These are phyloP conservation scores for Macrophya annulata DNA, from an alignment of 2,888 invertebrate genomes.

Conservation along the genomic window DNA sequence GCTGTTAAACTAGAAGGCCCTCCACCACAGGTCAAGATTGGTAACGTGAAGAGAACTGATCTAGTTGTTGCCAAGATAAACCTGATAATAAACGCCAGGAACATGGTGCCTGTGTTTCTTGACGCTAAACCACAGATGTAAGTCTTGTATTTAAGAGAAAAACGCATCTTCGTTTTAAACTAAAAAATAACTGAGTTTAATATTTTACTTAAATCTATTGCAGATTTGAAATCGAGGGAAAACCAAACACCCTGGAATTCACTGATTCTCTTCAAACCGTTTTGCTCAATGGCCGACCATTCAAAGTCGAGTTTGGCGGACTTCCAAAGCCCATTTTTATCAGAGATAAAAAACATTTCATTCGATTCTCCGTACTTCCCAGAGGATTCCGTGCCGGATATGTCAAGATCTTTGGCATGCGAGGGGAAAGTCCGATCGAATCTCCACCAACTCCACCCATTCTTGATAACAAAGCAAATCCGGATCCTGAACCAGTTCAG, in stretches of 20 bases:
- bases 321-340: constrained; percentile 90
- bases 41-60: constrained; percentile 88
- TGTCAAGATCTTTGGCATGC: constrained; percentile 88
- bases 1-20: constrained; percentile 93
- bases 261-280: constrained; percentile 89
- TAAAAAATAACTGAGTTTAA: neutral
- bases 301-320: constrained; percentile 91
- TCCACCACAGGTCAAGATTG: constrained; percentile 96
- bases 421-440: constrained; percentile 80
- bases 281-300: constrained; percentile 89
- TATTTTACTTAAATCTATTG: constrained; percentile 49
- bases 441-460: constrained; percentile 68
- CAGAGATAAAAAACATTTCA: constrained; percentile 89
- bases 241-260: constrained; percentile 89
- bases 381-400: constrained; percentile 87
- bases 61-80: constrained; percentile 92
- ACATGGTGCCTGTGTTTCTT: constrained; percentile 90
- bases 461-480: constrained; percentile 63
- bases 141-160: constrained; percentile 60
- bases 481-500: constrained; percentile 61
- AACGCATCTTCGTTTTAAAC: neutral
- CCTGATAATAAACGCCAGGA: constrained; percentile 90
- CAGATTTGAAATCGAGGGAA: constrained; percentile 86
- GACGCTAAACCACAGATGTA: constrained; percentile 91
- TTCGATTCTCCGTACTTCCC: constrained; percentile 91